Conservation (phyloP, 2,888 invertebrate genomes). For the Dryocosmus kuriphilus region DNA sequence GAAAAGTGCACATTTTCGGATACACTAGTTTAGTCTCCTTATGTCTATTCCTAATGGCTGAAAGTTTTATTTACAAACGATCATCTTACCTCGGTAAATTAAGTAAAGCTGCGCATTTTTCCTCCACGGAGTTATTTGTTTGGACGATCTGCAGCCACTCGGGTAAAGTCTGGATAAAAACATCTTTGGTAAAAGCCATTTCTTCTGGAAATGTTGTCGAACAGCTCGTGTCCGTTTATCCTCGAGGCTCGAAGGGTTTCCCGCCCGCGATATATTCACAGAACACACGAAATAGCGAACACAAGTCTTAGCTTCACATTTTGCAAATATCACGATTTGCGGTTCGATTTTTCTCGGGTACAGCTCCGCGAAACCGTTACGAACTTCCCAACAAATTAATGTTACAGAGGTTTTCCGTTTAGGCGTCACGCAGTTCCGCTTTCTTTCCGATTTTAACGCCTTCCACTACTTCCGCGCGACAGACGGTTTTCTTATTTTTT, state of each 20-base stretch:
- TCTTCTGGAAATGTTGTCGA: conserved; percentile 6
- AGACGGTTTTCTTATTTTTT: not conserved
- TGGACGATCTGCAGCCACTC: conserved; percentile 8
- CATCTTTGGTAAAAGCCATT: conserved; percentile 29
- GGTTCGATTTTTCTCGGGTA: not conserved
- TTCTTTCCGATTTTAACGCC: conserved; percentile 13
- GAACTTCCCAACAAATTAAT: not conserved
- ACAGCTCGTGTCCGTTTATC: conserved; percentile 15
- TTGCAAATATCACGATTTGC: not conserved
- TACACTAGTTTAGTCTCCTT: no score
- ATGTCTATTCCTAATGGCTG: no score
- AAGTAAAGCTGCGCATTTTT: conserved; percentile 11
- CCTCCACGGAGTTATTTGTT: not conserved
- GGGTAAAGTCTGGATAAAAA: conserved; percentile 1
- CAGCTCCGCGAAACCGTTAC: conserved; percentile 1
- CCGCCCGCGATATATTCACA: conserved; percentile 13
- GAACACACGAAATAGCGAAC: not conserved
- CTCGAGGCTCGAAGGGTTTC: not conserved
- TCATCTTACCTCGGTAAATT: conserved; percentile 18
- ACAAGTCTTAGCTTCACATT: conserved; percentile 8
- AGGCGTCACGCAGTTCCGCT: conserved; percentile 9
- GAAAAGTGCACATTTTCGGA: no score
- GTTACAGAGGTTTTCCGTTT: not conserved
- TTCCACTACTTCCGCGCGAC: not conserved
- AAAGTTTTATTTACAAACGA: not conserved